Evolutionary conservation across 2,113 vertebrate genomes (phyloP).

Genomic region (Gobiocypris rarus): DNA sequence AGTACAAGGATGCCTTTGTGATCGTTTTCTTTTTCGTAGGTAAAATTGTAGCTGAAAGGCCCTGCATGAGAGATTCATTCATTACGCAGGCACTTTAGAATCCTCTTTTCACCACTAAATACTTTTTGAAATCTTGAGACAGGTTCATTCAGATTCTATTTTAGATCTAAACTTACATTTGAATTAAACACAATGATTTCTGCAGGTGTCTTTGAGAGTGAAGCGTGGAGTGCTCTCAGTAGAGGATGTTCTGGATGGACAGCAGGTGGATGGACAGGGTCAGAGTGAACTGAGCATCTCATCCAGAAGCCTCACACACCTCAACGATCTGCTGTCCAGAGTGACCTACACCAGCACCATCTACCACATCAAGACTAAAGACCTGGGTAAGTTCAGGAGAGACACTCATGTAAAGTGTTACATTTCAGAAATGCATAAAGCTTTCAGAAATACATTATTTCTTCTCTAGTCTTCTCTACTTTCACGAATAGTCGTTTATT

Average conservation of each 20-base stretch:
- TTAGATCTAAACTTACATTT: neutral
- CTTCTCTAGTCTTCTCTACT: too few species aligned
- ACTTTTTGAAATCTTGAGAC: neutral
- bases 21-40: neutral
- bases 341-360: slow-evolving; percentile 71
- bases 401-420: too few species aligned
- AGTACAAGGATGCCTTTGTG: neutral
- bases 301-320: slow-evolving; percentile 49
- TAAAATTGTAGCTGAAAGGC: too few species aligned
- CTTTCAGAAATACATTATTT: too few species aligned
- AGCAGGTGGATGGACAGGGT: slow-evolving; percentile 62
- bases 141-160: neutral
- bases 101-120: neutral
- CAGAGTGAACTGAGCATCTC: slow-evolving; percentile 63
- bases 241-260: slow-evolving; percentile 30
- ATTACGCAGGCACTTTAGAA: neutral
- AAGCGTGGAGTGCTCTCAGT: slow-evolving; percentile 67
- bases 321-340: slow-evolving; percentile 69
- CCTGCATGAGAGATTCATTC: neutral
- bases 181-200: neutral
- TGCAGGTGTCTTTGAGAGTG: slow-evolving; percentile 68
- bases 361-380: slow-evolving; percentile 67
- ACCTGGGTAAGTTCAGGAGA: slow-evolving; percentile 70
- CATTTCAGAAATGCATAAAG: too few species aligned
- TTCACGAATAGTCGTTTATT: too few species aligned